A percentile compares a stretch with the other conserved stretches of the same genome.
phyloP scores from a whole-genome alignment of 2,113 vertebrate species.

The Emydocephalus ijimae region DNA sequence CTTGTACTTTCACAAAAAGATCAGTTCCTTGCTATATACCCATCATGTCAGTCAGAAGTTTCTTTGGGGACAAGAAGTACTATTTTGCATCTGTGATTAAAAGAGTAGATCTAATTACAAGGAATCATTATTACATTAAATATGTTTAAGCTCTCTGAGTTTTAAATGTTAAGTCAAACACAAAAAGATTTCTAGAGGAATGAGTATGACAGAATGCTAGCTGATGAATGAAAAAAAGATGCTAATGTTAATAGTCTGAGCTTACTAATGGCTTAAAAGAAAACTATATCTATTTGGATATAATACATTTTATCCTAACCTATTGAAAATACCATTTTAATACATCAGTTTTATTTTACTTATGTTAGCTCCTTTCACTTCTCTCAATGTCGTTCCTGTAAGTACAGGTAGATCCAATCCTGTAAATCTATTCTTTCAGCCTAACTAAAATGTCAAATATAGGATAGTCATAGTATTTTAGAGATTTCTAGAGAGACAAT shows the following conservation, averaged over 20 bases:
- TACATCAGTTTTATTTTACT: not conserved
- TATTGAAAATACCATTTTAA: not conserved
- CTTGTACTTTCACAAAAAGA: slow-evolving; percentile 52
- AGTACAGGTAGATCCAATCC: not conserved
- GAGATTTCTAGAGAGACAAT: not conserved
- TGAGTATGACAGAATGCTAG: slow-evolving; percentile 43
- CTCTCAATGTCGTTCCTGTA: not conserved
- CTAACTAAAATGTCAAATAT: not conserved
- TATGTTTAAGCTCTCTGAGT: slow-evolving; percentile 49
- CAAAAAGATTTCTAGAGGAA: slow-evolving; percentile 44
- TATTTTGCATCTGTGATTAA: slow-evolving; percentile 63
- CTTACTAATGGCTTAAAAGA: slow-evolving; percentile 29
- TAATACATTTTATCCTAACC: not conserved
- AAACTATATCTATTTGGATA: slow-evolving; percentile 21
- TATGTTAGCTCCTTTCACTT: not conserved
- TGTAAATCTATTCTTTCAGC: not conserved
- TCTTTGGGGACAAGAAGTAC: slow-evolving; percentile 52
- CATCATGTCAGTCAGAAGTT: slow-evolving; percentile 44
- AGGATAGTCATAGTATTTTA: not conserved
- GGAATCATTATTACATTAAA: slow-evolving; percentile 64
- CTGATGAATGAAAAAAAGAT: not conserved
- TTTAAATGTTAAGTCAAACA: slow-evolving; percentile 50
- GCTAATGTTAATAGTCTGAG: not conserved
- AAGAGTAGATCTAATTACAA: slow-evolving; percentile 65
- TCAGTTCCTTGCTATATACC: slow-evolving; percentile 39